A percentile compares a stretch with the other conserved stretches of the same genome.
Conservation (phyloP, 2,888 invertebrate genomes). For the Agrochola macilenta region DNA sequence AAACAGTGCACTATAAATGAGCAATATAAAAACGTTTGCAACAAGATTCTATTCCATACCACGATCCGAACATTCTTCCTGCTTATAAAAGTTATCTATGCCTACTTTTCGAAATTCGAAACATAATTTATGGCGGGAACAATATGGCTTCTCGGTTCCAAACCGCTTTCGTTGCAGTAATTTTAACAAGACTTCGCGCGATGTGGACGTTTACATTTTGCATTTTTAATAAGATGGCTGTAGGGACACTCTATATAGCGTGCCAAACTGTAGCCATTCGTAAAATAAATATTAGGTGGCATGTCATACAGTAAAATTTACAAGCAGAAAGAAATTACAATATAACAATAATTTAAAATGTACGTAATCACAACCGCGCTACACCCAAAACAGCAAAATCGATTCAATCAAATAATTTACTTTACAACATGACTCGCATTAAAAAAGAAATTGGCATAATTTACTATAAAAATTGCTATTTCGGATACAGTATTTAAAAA, state of each 20-base stretch:
- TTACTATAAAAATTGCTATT: constrained; percentile 65
- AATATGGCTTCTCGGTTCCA: constrained; percentile 47
- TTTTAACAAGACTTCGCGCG: constrained; percentile 21
- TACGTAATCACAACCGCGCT: constrained; percentile 76
- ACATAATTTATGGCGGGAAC: constrained; percentile 45
- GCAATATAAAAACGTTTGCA: constrained; percentile 58
- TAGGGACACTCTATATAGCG: constrained; percentile 50
- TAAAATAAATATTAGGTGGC: constrained; percentile 31
- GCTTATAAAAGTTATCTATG: constrained; percentile 54
- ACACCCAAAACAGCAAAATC: constrained; percentile 71
- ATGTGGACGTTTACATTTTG: background rate
- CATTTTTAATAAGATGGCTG: constrained; percentile 41
- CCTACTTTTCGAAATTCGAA: constrained; percentile 41
- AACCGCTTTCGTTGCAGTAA: constrained; percentile 17
- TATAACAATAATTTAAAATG: constrained; percentile 72
- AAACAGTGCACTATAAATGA: constrained; percentile 66
- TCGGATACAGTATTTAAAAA: constrained; percentile 66
- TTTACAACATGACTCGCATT: constrained; percentile 55
- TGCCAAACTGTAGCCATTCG: constrained; percentile 32
- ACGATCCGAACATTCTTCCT: constrained; percentile 44
- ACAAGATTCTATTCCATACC: constrained; percentile 68
- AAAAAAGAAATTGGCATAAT: constrained; percentile 56
- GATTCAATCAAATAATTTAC: constrained; percentile 65
- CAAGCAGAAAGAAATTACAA: constrained; percentile 56
- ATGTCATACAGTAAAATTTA: constrained; percentile 54